Base-by-base conservation (phyloP, 2,113 vertebrate genomes). In the Arothron firmamentum region DNA sequence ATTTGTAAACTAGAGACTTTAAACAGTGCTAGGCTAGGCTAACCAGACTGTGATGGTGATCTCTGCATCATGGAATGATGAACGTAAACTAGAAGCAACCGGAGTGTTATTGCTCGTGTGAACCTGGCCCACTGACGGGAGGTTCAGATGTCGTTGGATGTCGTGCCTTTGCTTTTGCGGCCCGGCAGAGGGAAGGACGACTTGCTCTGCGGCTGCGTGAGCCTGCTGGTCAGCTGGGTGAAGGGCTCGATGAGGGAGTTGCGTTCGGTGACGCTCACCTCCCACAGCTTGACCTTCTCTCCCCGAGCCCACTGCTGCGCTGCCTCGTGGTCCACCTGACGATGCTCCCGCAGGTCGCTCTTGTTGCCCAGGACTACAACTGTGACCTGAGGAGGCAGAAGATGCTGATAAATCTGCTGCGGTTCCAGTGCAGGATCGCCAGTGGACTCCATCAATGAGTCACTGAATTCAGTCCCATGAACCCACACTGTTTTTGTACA, bases 361-460 rank as follows among this genome's bases (percentile, higher is more conserved):
- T 98, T 98, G 72, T 98, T 98, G 59, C 96, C 95, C 85, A 98
- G 78, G 19, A 97, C 93, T 1, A 98, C 90, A 62, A 96, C 88
- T 9, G 89, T 90, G 59, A 97, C 93, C 95, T 97, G 80, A 10
- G 14, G 15, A 43, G 14, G 65, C 15, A 46, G 15, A 46, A 8
- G 16, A 46, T 5, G 45, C 5, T 31, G 6, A 53, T 18, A 49
- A 54, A 34, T 4, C 47, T 43, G 28, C n/a, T 18, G 12, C 48
- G 8, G 8, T 38, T 38, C 34, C 34, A 38, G 34, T 11, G 34
- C 6, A 31, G 28, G 28, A 9, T 9, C 28, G 5, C 28, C 2
- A 31, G 6, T 31, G 28, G 28, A 12, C 12, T 38, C 34, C 34
- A 38, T 11, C 1, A 38, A 10, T 9, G 34, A 5, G 28, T 9